Base-by-base conservation (phyloP, 2,888 invertebrate species). In the Harpagoxenus sublaevis region DNA sequence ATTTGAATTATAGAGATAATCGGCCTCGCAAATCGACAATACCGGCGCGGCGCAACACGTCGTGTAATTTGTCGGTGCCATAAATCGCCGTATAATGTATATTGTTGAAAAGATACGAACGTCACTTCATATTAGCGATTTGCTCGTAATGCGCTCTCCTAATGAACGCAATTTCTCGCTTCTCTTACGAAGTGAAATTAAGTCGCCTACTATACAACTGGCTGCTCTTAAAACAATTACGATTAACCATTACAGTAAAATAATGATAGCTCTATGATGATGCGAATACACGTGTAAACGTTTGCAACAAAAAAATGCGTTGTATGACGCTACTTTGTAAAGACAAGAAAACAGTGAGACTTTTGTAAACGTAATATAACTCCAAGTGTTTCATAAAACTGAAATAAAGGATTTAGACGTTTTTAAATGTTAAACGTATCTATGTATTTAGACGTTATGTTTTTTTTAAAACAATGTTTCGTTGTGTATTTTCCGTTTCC, bases 1-100 rank as follows among this genome's bases (percentile, higher is more conserved):
- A 53, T 66, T 74, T 73, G 71, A 82, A 82, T 84, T 55, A 79
- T 68, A 65, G 62, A 63, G 55, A 81, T 68, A 85, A 85, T 88
- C 53, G 78, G 42, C 55, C 15, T 35, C 55, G 35, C 66, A 15
- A 45, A 63, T 70, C 83, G 62, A 62, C 75, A 79, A 63, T 39
- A 73, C 15, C 39, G 42, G 60, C 28, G 57, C 51, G 28, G 65
- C 5, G 63, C 48, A 51, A 8, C 48, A 23, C 15, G 15, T 75
- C 62, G 8, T 57, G 75, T 60, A 84, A 84, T 81, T 85, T 84
- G 63, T 75, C 42, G 62, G 18, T 57, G 55, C 28, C 31, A 55
- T 83, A 87, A 87, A 87, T 87, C 83, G 53, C 28, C n/a, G 65
- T 65, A 31, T 45, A 65, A 83, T 74, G 66, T 75, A 31, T 45